Conservation (phyloP, 2,888 invertebrate genomes). For the Sepiola atlantica region DNA sequence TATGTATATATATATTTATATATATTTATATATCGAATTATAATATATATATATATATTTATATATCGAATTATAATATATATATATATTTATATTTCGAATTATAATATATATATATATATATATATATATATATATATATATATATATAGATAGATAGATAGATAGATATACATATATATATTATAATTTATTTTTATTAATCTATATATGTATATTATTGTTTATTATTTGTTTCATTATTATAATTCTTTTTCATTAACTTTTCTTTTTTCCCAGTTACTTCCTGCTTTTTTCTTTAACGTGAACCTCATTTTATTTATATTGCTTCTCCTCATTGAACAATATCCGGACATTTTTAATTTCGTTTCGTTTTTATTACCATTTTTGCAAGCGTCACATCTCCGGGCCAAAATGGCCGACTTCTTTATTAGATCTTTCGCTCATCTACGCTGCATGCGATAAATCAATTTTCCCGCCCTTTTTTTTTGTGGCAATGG, state of each 20-base stretch:
- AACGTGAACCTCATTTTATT: not conserved
- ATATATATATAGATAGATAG: rapidly evolving
- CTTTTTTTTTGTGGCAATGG: not conserved
- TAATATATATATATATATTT: too few species aligned
- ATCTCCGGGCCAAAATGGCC: not conserved
- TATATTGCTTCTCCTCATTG: not conserved
- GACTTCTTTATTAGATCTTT: not conserved
- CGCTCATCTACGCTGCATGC: not conserved
- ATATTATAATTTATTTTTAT: too few species aligned
- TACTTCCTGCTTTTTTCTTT: not conserved
- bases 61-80: too few species aligned
- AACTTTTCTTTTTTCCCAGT: not conserved
- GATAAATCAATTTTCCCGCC: not conserved
- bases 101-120: too few species aligned
- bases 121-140: too few species aligned
- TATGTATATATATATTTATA: too few species aligned
- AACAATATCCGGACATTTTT: not conserved
- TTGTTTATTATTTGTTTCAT: not conserved
- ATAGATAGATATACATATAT: not conserved
- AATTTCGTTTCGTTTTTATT: not conserved
- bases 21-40: too few species aligned
- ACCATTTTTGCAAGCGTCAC: not conserved
- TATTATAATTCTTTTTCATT: not conserved
- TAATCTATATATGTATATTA: not conserved
- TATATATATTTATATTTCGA: not conserved